Evolutionary conservation across 92 coral and sea anemone species (phyloP), one percentile per base, ranked within the genome.

Genomic region (Porites lobata): DNA sequence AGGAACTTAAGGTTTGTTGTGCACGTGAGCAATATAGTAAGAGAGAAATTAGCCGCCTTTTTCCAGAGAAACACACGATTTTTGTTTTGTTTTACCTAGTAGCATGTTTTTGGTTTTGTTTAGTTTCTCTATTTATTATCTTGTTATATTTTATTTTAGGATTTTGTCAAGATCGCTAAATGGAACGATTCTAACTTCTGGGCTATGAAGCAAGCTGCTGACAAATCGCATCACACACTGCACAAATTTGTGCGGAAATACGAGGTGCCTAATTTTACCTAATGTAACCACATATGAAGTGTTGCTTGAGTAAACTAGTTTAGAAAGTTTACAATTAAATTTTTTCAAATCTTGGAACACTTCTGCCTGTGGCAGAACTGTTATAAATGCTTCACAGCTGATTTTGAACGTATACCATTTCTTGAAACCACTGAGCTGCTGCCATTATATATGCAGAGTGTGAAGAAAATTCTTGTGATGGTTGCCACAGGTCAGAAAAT

Each of bases 201-300:
- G 99, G 99, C 98, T 13, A 97, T 97, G 98, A 97, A 97, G 71
- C 98, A 95, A 87, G 97, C 99, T 8, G 94, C 98, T 10, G 94
- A 91, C 65, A 97, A 97, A 64, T 97, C 99, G 0, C 99, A 97
- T 80, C 95, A 96, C 65, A 91, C 98, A 12, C 88, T 97, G 52
- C 95, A 95, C 84, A 97, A 96, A 84, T 91, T 97, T 80, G 94
- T 97, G 69, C 91, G 98, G 51, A 94, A 88, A 87, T 97, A 92
- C 62, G 96, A 97, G 98, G 99, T 95, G 65, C 11, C 8, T 5
- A 43, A 38, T 4, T 38, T 38, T 4, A 38, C 47, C 47, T 38
- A 38, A 38, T 38, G 47, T 38, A 38, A 38, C 47, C 5, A 38
- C 47, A 38, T 38, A 4, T 38, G 14, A 20, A 81, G 29, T 6